Conservation (phyloP, 2,113 vertebrate genomes). For the Montifringilla adamsi region DNA sequence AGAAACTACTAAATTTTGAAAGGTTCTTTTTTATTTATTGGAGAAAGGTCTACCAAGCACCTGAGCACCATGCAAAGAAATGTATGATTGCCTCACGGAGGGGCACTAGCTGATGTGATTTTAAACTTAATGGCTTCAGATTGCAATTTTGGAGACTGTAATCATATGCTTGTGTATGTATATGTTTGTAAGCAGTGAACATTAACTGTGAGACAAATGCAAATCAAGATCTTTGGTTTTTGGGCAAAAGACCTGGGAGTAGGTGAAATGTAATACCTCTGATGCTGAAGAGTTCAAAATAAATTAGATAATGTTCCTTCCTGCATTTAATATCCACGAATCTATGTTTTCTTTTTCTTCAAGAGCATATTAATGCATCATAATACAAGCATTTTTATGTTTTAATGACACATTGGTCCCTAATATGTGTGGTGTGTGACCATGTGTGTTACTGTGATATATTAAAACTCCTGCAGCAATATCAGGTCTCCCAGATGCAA, state of each 20-base stretch:
- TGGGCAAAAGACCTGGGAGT: neutral
- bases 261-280: neutral
- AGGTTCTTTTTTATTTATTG: neutral
- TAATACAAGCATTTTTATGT: neutral
- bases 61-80: neutral
- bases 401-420: slow-evolving; percentile 1
- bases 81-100: neutral
- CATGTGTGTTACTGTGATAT: neutral
- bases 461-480: neutral
- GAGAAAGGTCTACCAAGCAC: neutral
- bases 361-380: neutral
- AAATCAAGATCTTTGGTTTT: neutral
- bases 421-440: neutral
- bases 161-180: too few species aligned
- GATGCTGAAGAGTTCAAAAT: neutral
- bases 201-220: neutral
- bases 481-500: neutral
- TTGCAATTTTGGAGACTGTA: neutral
- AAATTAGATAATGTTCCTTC: neutral
- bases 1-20: neutral
- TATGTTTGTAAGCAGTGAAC: neutral
- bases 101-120: neutral
- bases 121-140: neutral
- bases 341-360: neutral
- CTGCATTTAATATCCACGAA: neutral